A percentile compares a stretch with the other conserved stretches of the same genome.
These are phyloP conservation scores for Phyllostomus hastatus DNA, from an alignment of 2,113 vertebrate species.

Conservation along the genomic window DNA sequence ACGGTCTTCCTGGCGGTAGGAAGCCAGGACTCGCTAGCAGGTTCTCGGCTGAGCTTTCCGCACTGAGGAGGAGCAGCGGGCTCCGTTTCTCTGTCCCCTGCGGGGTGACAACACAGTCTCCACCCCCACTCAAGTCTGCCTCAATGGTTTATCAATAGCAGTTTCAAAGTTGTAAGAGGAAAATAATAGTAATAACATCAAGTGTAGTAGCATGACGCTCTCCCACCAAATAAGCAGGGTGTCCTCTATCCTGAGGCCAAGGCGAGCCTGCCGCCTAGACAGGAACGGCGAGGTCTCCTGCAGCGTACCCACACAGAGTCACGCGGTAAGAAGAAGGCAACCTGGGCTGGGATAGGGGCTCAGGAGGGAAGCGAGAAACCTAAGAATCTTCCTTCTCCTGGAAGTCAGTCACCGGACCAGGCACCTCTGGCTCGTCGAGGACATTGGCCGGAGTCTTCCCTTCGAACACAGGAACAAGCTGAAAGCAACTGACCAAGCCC, in stretches of 20 bases:
- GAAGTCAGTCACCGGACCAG: neutral
- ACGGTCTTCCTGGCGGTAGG: neutral
- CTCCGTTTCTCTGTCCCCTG: neutral
- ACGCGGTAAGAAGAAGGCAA: neutral
- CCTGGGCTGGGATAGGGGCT: neutral
- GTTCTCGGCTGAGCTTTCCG: neutral
- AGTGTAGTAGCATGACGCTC: neutral
- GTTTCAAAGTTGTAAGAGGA: neutral
- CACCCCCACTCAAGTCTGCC: neutral
- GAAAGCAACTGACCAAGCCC: neutral
- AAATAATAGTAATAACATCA: neutral
- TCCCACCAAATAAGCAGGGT: neutral
- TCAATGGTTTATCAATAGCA: neutral
- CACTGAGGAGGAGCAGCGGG: neutral
- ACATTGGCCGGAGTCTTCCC: neutral
- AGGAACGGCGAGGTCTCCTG: neutral
- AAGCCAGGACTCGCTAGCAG: neutral
- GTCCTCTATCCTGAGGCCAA: neutral
- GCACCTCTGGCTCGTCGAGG: neutral
- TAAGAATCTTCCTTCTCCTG: neutral
- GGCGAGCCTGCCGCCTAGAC: neutral
- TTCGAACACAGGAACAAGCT: neutral
- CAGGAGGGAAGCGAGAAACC: neutral
- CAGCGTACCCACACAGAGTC: neutral
- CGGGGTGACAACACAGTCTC: neutral